phyloP scores from a whole-genome alignment of 2,113 vertebrate genomes.

The Calidris pugnax region DNA sequence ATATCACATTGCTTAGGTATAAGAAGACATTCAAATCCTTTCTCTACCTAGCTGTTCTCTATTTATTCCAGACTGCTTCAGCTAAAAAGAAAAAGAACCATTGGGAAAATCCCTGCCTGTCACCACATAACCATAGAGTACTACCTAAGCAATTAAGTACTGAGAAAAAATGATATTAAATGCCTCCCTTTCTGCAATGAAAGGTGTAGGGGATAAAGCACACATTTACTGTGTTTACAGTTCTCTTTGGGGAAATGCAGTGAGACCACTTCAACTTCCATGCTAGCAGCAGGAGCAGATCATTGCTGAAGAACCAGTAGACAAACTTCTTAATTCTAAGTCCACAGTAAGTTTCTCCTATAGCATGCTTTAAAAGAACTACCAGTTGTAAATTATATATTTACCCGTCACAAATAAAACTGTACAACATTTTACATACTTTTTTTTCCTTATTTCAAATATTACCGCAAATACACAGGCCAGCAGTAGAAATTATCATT shows the following conservation, averaged over 20 bases:
- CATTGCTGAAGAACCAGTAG: neutral
- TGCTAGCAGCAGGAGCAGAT: neutral
- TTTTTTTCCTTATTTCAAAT: neutral
- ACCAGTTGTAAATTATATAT: neutral
- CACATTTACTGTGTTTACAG: neutral
- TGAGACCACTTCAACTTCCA: neutral
- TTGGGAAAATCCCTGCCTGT: neutral
- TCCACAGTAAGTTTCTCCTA: neutral
- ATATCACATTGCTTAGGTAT: neutral
- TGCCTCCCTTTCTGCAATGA: neutral
- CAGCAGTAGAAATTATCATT: neutral
- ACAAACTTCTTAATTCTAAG: neutral
- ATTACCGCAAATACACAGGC: neutral
- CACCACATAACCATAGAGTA: neutral
- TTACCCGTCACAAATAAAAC: neutral
- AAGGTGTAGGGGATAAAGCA: neutral
- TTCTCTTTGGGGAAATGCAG: neutral
- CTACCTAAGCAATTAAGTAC: neutral
- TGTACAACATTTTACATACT: neutral
- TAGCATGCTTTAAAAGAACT: neutral
- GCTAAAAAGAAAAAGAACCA: neutral
- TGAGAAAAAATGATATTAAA: neutral
- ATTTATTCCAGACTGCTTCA: neutral
- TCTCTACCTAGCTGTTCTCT: neutral
- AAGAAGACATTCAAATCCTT: neutral